These are phyloP conservation scores for Gambusia affinis DNA, from an alignment of 2,113 vertebrate species.

Conservation along the genomic window DNA sequence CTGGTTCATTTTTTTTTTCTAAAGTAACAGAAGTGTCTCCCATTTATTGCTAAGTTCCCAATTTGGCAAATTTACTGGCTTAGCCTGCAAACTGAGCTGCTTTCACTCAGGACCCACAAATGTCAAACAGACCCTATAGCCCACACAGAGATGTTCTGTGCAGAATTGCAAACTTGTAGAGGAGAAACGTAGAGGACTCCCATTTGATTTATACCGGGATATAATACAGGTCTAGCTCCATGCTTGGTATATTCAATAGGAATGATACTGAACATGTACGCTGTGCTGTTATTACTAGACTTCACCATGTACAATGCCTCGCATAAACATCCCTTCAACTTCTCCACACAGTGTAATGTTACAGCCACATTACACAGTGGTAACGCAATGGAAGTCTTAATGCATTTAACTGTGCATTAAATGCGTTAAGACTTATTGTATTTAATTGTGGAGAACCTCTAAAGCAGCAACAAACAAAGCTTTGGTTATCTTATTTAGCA, in stretches of 20 bases:
- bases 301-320: slow-evolving; percentile 2
- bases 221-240: neutral
- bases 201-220: neutral
- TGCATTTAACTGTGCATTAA: neutral
- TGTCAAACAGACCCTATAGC: slow-evolving; percentile 25
- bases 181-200: slow-evolving; percentile 5
- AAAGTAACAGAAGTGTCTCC: slow-evolving; percentile 43
- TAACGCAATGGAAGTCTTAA: neutral
- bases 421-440: neutral
- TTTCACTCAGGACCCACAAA: slow-evolving; percentile 29
- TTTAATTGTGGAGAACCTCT: neutral
- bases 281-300: slow-evolving; percentile 25
- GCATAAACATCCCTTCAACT: neutral
- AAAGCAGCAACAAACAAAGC: neutral
- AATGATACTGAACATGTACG: slow-evolving; percentile 20
- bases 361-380: neutral
- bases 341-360: neutral
- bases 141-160: slow-evolving; percentile 13
- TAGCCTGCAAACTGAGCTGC: slow-evolving; percentile 19
- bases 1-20: slow-evolving; percentile 53
- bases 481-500: neutral
- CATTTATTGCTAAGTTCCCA: slow-evolving; percentile 12
- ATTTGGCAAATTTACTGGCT: slow-evolving; percentile 36
- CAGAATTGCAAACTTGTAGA: slow-evolving; percentile 13
- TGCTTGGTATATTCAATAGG: slow-evolving; percentile 11